A percentile compares a stretch with the other conserved stretches of the same genome.
Evolutionary conservation across 1,140 invertebrate species (phyloP).

Genomic region (Wiebesia pumilae): DNA sequence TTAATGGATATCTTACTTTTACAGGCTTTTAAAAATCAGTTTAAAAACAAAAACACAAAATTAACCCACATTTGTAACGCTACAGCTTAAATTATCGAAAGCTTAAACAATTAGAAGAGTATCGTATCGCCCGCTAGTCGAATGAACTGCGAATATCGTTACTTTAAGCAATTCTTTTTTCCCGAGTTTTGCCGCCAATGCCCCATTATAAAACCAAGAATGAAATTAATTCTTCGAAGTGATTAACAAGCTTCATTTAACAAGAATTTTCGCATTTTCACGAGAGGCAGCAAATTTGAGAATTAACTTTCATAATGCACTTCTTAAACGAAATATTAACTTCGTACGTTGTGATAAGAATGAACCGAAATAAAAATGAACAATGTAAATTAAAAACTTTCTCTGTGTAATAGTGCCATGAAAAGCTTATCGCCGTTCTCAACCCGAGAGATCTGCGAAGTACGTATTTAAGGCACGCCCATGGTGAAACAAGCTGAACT

Average conservation of each 20-base stretch:
- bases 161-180: background rate
- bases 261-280: constrained; percentile 13
- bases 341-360: background rate
- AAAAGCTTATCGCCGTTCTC: background rate
- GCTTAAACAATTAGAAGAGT: too few species aligned
- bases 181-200: background rate
- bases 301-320: constrained; percentile 4
- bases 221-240: background rate
- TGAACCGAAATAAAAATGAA: constrained; percentile 29
- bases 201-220: background rate
- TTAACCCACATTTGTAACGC: too few species aligned
- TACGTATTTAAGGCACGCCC: constrained; percentile 20
- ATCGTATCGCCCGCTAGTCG: too few species aligned
- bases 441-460: constrained; percentile 49
- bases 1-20: too few species aligned
- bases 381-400: constrained; percentile 38
- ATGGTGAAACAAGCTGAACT: constrained; percentile 2
- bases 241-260: background rate
- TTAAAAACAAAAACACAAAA: too few species aligned
- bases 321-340: constrained; percentile 1
- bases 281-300: background rate
- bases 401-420: background rate
- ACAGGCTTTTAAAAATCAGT: too few species aligned
- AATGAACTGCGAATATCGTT: background rate
- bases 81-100: too few species aligned